A percentile compares a stretch with the other conserved stretches of the same genome.
phyloP scores from a whole-genome alignment of 2,888 invertebrate species.

The Vesta saturnalis region DNA sequence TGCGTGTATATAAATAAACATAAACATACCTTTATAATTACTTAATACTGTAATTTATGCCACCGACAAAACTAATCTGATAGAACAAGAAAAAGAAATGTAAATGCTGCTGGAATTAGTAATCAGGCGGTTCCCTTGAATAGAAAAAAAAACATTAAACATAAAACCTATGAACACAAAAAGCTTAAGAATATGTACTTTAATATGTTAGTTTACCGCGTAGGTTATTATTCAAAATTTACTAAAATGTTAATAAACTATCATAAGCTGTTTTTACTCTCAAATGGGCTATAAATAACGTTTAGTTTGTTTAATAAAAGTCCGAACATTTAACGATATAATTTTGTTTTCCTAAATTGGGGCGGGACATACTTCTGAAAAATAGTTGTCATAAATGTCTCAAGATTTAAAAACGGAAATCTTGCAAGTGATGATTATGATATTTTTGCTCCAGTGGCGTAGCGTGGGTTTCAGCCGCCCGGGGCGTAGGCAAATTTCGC shows the following conservation, averaged over 20 bases:
- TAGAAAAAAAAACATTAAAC: conserved; percentile 10
- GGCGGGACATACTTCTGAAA: too few species aligned
- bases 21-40: conserved; percentile 48
- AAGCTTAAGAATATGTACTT: background rate
- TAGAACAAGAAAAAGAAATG: conserved; percentile 38
- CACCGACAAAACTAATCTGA: conserved; percentile 37
- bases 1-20: conserved; percentile 50
- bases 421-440: too few species aligned
- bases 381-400: too few species aligned
- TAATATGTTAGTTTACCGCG: background rate
- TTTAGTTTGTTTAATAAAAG: too few species aligned
- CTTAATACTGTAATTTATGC: conserved; percentile 49
- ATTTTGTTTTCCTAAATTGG: too few species aligned
- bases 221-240: background rate
- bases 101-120: conserved; percentile 35
- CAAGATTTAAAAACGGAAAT: too few species aligned
- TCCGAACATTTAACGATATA: too few species aligned
- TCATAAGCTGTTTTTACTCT: background rate
- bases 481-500: too few species aligned
- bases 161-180: background rate
- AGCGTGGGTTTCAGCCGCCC: too few species aligned
- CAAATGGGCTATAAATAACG: too few species aligned
- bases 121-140: conserved; percentile 26
- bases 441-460: too few species aligned
- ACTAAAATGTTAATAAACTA: background rate